Percentiles rank a stretch among this genome's conserved stretches.
Evolutionary conservation across 2,113 vertebrate species (phyloP).

Genomic region (Apteryx owenii): DNA sequence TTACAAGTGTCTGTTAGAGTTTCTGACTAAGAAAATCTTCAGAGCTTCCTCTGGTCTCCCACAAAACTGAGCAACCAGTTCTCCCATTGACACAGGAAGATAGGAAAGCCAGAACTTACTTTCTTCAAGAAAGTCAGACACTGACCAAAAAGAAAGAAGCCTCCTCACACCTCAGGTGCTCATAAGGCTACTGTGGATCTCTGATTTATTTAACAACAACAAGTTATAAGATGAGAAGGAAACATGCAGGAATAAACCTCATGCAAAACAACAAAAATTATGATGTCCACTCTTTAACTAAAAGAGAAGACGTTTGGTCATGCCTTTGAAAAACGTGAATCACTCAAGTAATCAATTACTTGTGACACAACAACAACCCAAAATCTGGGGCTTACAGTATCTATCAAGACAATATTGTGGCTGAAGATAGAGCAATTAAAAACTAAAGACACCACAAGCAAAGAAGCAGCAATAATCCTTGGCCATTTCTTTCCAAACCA

Average conservation of each 20-base stretch:
- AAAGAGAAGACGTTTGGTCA: not conserved
- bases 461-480: not conserved
- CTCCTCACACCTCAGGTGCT: not conserved
- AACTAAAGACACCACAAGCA: not conserved
- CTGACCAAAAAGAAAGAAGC: not conserved
- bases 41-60: not conserved
- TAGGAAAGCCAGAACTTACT: not conserved
- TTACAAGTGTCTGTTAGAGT: not conserved
- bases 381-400: not conserved
- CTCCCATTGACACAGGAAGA: not conserved
- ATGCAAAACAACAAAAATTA: not conserved
- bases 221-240: not conserved
- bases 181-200: not conserved
- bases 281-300: not conserved
- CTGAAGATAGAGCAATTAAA: not conserved
- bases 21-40: not conserved
- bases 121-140: not conserved
- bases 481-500: not conserved
- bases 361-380: not conserved
- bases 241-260: not conserved
- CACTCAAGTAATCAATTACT: not conserved
- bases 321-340: not conserved
- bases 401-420: not conserved
- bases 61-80: not conserved
- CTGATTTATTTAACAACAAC: not conserved